Conservation (phyloP, 2,888 invertebrate species). For the Andricus quercusramuli region DNA sequence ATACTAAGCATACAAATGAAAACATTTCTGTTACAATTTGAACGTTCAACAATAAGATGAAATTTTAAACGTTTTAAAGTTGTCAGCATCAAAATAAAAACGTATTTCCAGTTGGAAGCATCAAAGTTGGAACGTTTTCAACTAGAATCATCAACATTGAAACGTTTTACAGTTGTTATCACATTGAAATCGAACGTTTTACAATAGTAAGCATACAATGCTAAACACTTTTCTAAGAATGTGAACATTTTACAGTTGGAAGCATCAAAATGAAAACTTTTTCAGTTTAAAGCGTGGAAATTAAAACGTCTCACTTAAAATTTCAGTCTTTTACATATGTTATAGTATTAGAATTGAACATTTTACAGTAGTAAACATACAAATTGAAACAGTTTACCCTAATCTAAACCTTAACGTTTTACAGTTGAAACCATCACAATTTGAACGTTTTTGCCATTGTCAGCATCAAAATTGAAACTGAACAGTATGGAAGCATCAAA, state of each 20-base stretch:
- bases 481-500: no score
- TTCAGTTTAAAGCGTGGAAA: no score
- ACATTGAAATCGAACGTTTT: background rate
- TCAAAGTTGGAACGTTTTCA: background rate
- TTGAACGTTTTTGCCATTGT: background rate
- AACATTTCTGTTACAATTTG: background rate
- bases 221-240: no score
- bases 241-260: no score
- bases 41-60: no score
- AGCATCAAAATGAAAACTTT: no score
- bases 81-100: background rate
- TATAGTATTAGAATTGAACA: no score
- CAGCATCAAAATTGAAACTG: background rate
- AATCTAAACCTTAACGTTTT: no score
- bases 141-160: background rate
- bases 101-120: background rate
- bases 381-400: no score
- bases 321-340: background rate
- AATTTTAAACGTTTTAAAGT: background rate
- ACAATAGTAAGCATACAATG: background rate
- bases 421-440: no score
- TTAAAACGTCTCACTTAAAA: no score
- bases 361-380: no score
- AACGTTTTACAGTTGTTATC: background rate
- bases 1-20: background rate